Percentiles rank a stretch among this genome's conserved stretches.
Evolutionary conservation across 2,113 vertebrate genomes (phyloP).

Genomic region (Myrmophylax atrothorax): DNA sequence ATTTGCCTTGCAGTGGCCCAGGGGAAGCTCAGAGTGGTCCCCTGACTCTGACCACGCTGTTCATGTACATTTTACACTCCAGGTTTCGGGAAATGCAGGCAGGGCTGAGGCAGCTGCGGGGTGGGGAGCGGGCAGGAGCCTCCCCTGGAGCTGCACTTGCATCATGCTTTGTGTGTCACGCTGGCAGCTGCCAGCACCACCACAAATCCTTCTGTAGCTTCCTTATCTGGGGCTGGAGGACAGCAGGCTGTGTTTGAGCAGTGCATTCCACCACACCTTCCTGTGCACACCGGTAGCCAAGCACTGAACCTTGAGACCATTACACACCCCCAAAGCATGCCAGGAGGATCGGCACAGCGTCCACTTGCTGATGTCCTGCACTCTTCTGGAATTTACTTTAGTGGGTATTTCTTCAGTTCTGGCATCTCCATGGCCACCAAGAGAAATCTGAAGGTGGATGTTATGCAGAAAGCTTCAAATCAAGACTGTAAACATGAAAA

Average conservation of each 20-base stretch:
- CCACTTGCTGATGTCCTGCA: background rate
- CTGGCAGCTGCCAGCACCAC: conserved; percentile 8
- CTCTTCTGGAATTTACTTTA: background rate
- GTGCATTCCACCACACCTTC: conserved; percentile 58
- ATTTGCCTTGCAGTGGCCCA: background rate
- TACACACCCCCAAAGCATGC: background rate
- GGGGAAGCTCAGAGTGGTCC: background rate
- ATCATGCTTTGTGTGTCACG: conserved; percentile 22
- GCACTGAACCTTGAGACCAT: conserved; percentile 27
- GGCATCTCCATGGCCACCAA: background rate
- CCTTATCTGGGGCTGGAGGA: conserved; percentile 43
- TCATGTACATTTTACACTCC: conserved; percentile 29
- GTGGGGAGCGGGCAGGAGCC: background rate
- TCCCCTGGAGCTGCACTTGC: conserved; percentile 46
- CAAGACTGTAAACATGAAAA: background rate
- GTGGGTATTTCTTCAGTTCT: background rate
- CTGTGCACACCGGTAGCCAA: conserved; percentile 7
- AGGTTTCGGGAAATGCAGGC: background rate
- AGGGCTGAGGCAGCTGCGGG: background rate
- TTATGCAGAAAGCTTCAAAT: background rate
- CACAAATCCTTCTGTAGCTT: conserved; percentile 41
- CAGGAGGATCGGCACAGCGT: background rate
- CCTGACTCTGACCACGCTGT: fast-evolving
- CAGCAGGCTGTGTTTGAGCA: conserved; percentile 35
- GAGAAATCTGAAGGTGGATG: background rate